These are phyloP conservation scores for Passerculus sandwichensis DNA, from an alignment of 2,797 vertebrate species.

Conservation along the genomic window DNA sequence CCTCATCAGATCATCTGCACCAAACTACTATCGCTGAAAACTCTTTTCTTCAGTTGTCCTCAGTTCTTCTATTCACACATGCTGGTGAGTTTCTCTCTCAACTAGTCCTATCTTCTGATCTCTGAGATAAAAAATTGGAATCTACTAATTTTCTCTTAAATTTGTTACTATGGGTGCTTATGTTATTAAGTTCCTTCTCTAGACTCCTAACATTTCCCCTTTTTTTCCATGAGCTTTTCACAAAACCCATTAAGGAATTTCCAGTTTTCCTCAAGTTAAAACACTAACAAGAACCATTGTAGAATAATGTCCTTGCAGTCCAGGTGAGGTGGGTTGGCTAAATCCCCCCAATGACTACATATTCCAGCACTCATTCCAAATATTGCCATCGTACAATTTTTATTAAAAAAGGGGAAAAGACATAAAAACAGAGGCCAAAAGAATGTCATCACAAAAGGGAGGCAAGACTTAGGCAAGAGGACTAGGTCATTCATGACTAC, in stretches of 20 bases:
- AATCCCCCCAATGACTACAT: neutral
- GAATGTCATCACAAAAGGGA: neutral
- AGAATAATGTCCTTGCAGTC: rapidly evolving
- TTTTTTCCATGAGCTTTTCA: neutral
- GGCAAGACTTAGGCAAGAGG: neutral
- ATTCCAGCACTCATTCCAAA: neutral
- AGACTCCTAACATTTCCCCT: neutral
- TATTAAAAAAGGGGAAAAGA: neutral
- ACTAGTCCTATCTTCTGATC: neutral
- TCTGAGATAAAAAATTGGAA: neutral
- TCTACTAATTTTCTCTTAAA: neutral
- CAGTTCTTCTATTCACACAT: neutral
- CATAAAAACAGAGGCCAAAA: neutral
- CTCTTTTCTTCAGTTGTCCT: neutral
- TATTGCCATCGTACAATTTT: neutral
- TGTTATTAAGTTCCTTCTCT: neutral
- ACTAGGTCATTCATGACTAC: neutral
- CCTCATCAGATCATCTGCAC: neutral
- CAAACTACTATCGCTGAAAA: neutral
- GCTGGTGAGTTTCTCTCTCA: neutral
- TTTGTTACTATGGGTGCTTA: neutral
- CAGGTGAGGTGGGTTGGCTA: neutral
- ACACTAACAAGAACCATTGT: neutral
- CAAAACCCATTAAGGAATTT: neutral
- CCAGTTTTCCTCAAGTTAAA: neutral